Base-by-base conservation (phyloP, 2,113 vertebrate species). In the Megalops atlanticus region DNA sequence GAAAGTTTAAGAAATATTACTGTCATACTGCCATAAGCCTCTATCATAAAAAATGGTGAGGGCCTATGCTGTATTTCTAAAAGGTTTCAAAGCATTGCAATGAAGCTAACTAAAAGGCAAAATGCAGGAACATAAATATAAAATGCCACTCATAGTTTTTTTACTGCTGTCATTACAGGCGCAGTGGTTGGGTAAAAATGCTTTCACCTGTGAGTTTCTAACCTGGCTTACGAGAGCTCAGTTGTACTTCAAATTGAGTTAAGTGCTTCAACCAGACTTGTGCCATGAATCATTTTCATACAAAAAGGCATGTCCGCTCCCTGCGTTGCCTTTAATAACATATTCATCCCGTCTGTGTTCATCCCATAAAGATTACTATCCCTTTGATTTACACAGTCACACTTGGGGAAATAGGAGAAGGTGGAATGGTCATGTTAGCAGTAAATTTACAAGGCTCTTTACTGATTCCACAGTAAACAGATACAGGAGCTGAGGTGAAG, bases 371-470 rank as follows among this genome's bases (percentile, higher is more conserved):
- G 69, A 71, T 71, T 71, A 71, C 69, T 71, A 38, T 71, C 33
- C 18, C 18, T 38, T 18, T 71, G 69, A 71, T 71, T 71, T 71
- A 71, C 68, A 70, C 69, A 35, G 31, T 16, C 36, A 71, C 69
- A 71, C 33, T 71, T 18, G 69, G 69, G n/a, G 69, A 36, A 71
- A 71, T 71, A 71, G 69, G 8, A 64, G 31, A 64, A 64, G 58
- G 14, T 24, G 58, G 58, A 64, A 31, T 31, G 58, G n/a, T n/a
- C 58, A 64, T 11, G 8, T n/a, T 64, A 10, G 58, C 58, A 64
- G 58, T 64, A 64, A 64, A 64, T 64, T 64, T 64, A 64, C 58
- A 64, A 64, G n/a, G 58, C 58, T 64, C 58, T 64, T 64, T 64
- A 64, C 58, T 64, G 58, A 64, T 31, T 31, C n/a, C 31, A 5